Evolutionary conservation across 2,888 invertebrate species (phyloP), one percentile per base, ranked within the genome.

Genomic region (Orthosia gracilis): DNA sequence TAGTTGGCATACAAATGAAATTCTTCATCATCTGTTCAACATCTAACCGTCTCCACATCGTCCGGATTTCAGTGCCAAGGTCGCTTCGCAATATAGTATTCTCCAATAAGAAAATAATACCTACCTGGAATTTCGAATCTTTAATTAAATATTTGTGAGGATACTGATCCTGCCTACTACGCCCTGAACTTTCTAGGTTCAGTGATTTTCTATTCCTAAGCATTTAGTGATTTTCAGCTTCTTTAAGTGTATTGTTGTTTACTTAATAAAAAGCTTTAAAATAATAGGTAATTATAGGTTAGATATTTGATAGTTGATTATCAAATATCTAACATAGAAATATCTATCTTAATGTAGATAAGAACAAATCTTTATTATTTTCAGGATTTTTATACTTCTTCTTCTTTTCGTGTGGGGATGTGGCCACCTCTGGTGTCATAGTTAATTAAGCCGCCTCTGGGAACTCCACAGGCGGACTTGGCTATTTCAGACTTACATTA

Each of bases 101-200:
- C 21, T 40, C 23, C 11, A 57, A 62, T 50, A 50, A 11, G 40
- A 15, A 73, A 55, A 17, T 23, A 31, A 70, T 18, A 45, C 45
- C 52, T 40, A 49, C 18, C 49, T 57, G n/a, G 50, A 1, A 23
- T 69, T 49, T 52, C 40, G 50, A 58, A 58, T 59, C 58, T 15
- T 62, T 73, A 55, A 73, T 73, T 55, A 55, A 73, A 73, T 73
- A 73, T 62, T 73, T 72, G 23, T 73, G 62, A 40, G 40, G 18
- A 11, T n/a, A 23, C 31, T 23, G 31, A 40, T 55, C 31, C 59
- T 21, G n/a, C 40, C 40, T 23, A 61, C 72, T 61, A 11, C 12
- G 12, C 47, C 21, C 47, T 61, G n/a, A 73, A 54, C 61, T 73
- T 72, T 54, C 7, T 12, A 21, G 52, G 26, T 47, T 71, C 71